Conservation (phyloP, 2,797 vertebrate species). For the Coreius guichenoti region DNA sequence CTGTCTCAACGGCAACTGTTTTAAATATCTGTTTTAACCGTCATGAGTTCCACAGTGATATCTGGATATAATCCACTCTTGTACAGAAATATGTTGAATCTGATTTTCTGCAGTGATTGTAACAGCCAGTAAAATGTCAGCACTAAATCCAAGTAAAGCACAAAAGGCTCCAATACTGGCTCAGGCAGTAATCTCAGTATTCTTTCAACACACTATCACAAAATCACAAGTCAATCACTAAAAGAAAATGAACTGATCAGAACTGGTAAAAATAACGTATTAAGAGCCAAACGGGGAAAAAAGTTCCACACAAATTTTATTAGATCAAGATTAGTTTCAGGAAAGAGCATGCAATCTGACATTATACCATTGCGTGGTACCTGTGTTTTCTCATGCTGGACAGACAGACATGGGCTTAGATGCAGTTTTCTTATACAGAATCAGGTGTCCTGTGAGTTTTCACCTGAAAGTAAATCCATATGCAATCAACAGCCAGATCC, state of each 20-base stretch:
- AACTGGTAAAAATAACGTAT: slow-evolving; percentile 11
- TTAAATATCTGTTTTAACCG: slow-evolving; percentile 15
- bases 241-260: slow-evolving; percentile 40
- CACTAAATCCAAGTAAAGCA: slow-evolving; percentile 47
- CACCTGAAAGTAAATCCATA: slow-evolving; percentile 24
- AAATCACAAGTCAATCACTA: slow-evolving; percentile 25
- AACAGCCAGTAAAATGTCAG: slow-evolving; percentile 47
- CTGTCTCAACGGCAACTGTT: background rate
- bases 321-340: slow-evolving; percentile 31
- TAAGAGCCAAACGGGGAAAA: slow-evolving; percentile 9
- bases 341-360: slow-evolving; percentile 13
- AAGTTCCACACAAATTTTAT: slow-evolving; percentile 16
- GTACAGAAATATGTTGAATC: slow-evolving; percentile 45
- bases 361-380: slow-evolving; percentile 14
- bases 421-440: slow-evolving; percentile 1
- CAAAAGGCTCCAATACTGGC: slow-evolving; percentile 34
- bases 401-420: slow-evolving; percentile 10
- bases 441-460: slow-evolving; percentile 24
- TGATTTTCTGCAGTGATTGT: slow-evolving; percentile 33
- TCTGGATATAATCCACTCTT: slow-evolving; percentile 27
- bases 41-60: slow-evolving; percentile 22
- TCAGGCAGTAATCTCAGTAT: slow-evolving; percentile 30
- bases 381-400: slow-evolving; percentile 41
- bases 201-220: slow-evolving; percentile 45
- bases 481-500: slow-evolving; percentile 16